Base-by-base conservation (phyloP, 2,113 vertebrate genomes). In the Oostethus manadensis region DNA sequence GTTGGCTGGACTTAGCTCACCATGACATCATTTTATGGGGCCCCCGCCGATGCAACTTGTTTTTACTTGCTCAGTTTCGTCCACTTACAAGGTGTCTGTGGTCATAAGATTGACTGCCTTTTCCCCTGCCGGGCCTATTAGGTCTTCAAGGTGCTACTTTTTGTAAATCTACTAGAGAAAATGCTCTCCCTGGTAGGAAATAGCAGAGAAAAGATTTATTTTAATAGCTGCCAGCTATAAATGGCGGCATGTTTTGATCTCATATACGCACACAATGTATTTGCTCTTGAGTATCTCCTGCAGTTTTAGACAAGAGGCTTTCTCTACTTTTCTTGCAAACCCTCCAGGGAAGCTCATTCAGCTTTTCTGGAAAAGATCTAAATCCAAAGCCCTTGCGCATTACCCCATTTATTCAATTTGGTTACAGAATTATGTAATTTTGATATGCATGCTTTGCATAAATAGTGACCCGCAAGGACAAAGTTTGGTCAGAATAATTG, bases 201-300 rank as follows among this genome's bases (percentile, higher is more conserved):
- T 46, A 59, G 55, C 56, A 69, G 56, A 62, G 38, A 60, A 73
- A 71, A 42, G 29, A 70, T 66, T 50, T 40, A 33, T 40, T 67
- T 79, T 70, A 77, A 86, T 71, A 70, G 66, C 67, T 77, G 70
- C 70, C 56, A 70, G 43, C 70, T 79, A 59, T 71, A 78, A 81
- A 77, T 79, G 62, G 61, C 56, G 46, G 29, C 40, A 21, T 1
- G 3, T 67, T 80, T 84, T 82, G 80, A 80, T 77, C 35, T 69
- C 56, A 60, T 42, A 68, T 66, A 72, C 18, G 53, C 33, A 55
- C 18, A 55, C n/a, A 55, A 10, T 70, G 67, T 75, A 74, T 86
- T 68, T 71, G 66, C 72, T 67, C 53, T 62, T 4, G 15, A 71
- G 44, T 51, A 66, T 73, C 68, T 70, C 54, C 45, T 33, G 26